Base-by-base conservation (phyloP, 1,140 invertebrate species). In the Drosophila seguyi region DNA sequence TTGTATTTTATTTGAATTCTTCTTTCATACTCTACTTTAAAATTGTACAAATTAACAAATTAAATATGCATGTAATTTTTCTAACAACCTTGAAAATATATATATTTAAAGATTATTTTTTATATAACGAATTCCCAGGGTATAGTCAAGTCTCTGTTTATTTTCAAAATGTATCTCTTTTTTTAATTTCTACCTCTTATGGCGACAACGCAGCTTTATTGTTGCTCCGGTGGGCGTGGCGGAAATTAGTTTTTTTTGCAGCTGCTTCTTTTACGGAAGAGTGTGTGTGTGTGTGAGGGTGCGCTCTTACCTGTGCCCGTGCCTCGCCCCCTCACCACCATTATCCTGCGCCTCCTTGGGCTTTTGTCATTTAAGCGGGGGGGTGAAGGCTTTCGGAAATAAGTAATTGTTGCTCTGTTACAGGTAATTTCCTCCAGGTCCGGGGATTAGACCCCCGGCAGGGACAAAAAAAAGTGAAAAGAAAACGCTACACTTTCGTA, bases 231-330 rank as follows among this genome's bases (percentile, higher is more conserved):
- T 72, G 44, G 78, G 78, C 79, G 79, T 81, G 79, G 65, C 79
- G 79, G 79, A 81, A 81, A 81, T 81, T 81, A 81, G 79, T 81
- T 81, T 81, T 81, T 79, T 76, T 65, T 25, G n/a, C 25, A 8
- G 31, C 18, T 52, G 4, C 18, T 16, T 22, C 14, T 16, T 20
- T 22, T 20, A 10, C 20, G 8, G 25, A 16, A 22, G 16, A 61
- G 18, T 38, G 11, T 38, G 16, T 27, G 16, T 31, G 16, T 16
- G 20, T 47, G 42, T 14, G 42, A 14, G 27, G 6, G 42, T 47
- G 3, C 39, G 41, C 16, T 25, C 50, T 42, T 56, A 56, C 38
- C 50, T 57, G 52, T 55, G 14, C 18, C 22, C 31, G 16, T 13
- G 1, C 7, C 7, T 6, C 31, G n/a, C 58, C n/a, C 29, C 53